Conservation (phyloP, 2,797 vertebrate species). For the Gymnoscopelus microlampas region DNA sequence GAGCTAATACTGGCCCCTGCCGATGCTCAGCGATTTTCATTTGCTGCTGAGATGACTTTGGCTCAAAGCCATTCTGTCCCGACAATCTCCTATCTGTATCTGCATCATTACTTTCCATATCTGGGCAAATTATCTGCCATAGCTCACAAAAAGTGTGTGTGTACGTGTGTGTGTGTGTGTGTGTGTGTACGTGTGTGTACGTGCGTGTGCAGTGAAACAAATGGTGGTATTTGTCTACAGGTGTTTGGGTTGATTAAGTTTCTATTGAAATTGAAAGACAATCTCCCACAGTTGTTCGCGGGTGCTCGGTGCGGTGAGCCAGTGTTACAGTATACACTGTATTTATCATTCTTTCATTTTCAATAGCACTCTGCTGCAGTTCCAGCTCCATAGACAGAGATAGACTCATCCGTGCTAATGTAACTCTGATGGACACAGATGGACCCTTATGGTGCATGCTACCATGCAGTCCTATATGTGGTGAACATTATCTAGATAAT, state of each 20-base stretch:
- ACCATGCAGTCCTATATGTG: too few relatives aligned
- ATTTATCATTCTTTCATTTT: conserved; percentile 15
- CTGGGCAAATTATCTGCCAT: conserved; percentile 62
- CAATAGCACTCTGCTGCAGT: conserved; percentile 22
- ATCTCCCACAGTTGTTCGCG: conserved; percentile 4
- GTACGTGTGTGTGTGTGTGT: conserved; percentile 1
- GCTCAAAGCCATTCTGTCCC: conserved; percentile 62
- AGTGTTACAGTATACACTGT: conserved; percentile 1
- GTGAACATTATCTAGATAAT: too few relatives aligned
- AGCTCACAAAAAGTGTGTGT: conserved; percentile 39
- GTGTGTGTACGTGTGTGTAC: background rate
- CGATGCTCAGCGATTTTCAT: conserved; percentile 60
- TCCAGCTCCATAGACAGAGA: conserved; percentile 17
- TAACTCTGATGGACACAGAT: too few relatives aligned
- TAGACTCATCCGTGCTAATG: conserved; percentile 13
- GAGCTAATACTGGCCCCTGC: conserved; percentile 52
- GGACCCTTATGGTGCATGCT: too few relatives aligned
- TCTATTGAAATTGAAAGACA: conserved; percentile 34
- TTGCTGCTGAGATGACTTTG: conserved; percentile 73
- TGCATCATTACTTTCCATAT: conserved; percentile 68
- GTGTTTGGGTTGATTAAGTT: conserved; percentile 35
- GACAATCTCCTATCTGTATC: conserved; percentile 64
- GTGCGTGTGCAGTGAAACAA: background rate
- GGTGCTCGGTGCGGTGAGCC: conserved; percentile 6
- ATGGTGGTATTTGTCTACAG: conserved; percentile 32